Percentiles rank a stretch among this genome's conserved stretches.
phyloP scores from a whole-genome alignment of 2,113 vertebrate species.

The Tyrannus savana region DNA sequence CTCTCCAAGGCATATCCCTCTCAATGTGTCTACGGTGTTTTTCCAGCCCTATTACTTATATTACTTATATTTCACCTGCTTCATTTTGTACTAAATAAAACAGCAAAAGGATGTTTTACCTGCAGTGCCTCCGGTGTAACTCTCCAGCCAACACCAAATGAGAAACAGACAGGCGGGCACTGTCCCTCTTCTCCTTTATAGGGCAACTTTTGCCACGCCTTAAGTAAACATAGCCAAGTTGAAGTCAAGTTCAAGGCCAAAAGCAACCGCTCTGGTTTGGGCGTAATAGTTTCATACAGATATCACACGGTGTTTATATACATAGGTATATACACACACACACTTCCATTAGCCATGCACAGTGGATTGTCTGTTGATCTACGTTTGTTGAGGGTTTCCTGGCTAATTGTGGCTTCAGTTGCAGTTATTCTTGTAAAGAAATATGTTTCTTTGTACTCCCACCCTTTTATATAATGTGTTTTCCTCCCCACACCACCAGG shows the following conservation, averaged over 20 bases:
- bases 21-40: background rate
- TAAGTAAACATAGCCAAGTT: constrained; percentile 37
- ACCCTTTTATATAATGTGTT: background rate
- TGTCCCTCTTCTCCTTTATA: background rate
- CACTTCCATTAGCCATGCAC: background rate
- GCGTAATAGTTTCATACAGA: background rate
- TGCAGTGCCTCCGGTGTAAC: background rate
- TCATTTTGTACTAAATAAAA: background rate
- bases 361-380: accelerated
- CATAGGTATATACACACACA: accelerated
- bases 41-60: background rate
- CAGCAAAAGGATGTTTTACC: constrained; percentile 12
- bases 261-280: background rate
- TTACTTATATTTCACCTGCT: background rate
- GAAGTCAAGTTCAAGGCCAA: background rate
- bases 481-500: background rate
- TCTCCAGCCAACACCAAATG: background rate
- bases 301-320: accelerated
- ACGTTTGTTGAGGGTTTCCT: accelerated
- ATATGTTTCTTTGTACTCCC: background rate
- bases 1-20: background rate
- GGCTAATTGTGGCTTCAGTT: background rate
- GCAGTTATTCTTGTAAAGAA: background rate
- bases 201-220: background rate
- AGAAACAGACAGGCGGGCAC: background rate